phyloP scores from a whole-genome alignment of 2,113 vertebrate genomes.

The Diadophis punctatus region DNA sequence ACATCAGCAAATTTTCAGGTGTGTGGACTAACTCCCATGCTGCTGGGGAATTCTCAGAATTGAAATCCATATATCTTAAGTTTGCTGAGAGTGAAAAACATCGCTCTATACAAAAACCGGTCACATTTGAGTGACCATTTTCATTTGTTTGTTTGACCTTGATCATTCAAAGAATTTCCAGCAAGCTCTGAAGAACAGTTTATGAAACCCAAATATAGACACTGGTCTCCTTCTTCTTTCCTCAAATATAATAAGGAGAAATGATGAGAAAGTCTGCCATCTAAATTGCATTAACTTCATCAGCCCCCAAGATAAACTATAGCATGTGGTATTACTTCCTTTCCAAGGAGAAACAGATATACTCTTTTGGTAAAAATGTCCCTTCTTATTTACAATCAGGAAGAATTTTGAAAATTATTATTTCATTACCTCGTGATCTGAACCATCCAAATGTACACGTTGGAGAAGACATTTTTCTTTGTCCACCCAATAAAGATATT shows the following conservation, averaged over 20 bases:
- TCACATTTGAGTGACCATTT: background rate
- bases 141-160: background rate
- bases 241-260: background rate
- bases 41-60: background rate
- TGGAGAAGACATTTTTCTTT: conserved; percentile 74
- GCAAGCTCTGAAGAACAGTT: background rate
- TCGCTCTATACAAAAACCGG: background rate
- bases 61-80: background rate
- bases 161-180: background rate
- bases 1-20: background rate
- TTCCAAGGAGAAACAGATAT: background rate
- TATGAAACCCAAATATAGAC: background rate
- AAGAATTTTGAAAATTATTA: background rate
- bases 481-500: conserved; percentile 86
- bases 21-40: background rate
- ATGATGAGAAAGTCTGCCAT: background rate
- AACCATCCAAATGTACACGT: conserved; percentile 76
- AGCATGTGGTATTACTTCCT: background rate
- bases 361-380: background rate
- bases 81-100: background rate
- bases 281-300: background rate
- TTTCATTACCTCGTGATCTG: conserved; percentile 78
- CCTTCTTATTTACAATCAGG: background rate
- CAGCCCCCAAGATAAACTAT: background rate
- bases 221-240: background rate